Conservation (phyloP, 2,797 vertebrate genomes). For the Peromyscus eremicus region DNA sequence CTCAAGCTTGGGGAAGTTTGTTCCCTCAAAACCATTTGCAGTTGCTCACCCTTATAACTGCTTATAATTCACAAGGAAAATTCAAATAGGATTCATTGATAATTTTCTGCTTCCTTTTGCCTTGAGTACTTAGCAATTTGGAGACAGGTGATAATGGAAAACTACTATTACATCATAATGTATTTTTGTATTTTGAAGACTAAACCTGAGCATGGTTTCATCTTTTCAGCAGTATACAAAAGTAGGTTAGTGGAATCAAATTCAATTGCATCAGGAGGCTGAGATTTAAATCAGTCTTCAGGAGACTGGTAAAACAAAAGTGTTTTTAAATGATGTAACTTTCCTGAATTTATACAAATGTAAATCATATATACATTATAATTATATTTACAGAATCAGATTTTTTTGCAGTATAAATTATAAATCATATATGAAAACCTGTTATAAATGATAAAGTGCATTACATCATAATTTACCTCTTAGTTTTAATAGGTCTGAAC, state of each 20-base stretch:
- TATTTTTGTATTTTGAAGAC: slow-evolving; percentile 1
- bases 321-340: not conserved
- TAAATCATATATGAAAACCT: not conserved
- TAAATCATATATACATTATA: no score
- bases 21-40: slow-evolving; percentile 19
- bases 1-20: slow-evolving; percentile 11
- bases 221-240: not conserved
- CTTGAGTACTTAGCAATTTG: slow-evolving; percentile 45
- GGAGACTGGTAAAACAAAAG: no score
- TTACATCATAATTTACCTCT: not conserved
- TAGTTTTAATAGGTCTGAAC: not conserved
- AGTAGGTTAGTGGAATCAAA: not conserved
- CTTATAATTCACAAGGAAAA: slow-evolving; percentile 33
- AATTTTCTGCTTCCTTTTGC: not conserved
- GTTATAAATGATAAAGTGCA: not conserved
- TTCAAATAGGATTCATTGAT: slow-evolving; percentile 5
- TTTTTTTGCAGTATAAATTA: not conserved
- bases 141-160: slow-evolving; percentile 33
- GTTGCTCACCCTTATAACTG: not conserved
- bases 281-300: not conserved
- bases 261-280: not conserved
- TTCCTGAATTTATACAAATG: not conserved
- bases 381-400: not conserved
- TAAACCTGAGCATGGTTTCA: not conserved
- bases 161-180: not conserved